Evolutionary conservation across 2,888 invertebrate genomes (phyloP), one percentile per base, ranked within the genome.

Genomic region (Sturmia bella): DNA sequence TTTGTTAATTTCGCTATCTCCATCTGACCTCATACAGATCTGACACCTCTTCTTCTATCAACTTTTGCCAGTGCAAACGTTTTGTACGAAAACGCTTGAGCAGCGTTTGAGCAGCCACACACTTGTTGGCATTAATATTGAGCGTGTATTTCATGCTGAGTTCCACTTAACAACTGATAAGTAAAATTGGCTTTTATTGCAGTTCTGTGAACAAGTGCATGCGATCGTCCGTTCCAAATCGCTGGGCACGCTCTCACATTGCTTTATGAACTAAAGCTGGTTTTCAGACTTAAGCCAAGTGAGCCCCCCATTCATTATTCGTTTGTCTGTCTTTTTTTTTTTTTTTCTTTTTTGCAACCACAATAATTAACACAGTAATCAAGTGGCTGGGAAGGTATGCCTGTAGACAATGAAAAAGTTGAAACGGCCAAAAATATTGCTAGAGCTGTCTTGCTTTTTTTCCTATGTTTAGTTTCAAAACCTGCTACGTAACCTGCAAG

Each of bases 41-140:
- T 13, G 85, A 85, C 43, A 88, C 85, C 57, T 87, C 82, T 69
- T 82, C 84, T 70, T 87, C 86, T 70, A 89, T 52, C 3, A 85
- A 84, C 11, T 88, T 84, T 17, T 85, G 82, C 48, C 87, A 64
- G 45, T 84, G 76, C 32, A 78, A 80, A 24, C 85, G 87, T 39
- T 87, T 86, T 13, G 84, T 72, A n/a, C 88, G 86, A 83, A 88
- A 82, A 32, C 84, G 85, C 75, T 89, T 88, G 68, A 88, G 56
- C 80, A 89, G 83, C 84, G 63, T 57, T 64, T 77, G 73, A 0
- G 66, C 59, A 0, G 52, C 52, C 27, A 75, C 43, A 74, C 15
- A 57, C 17, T 80, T 74, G 57, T 21, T 52, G 50, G 75, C 39
- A 45, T 77, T 83, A 11, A 72, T 63, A 79, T 57, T 82, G 19